Conservation (phyloP, 2,888 invertebrate genomes). For the Cheilosia impressa region DNA sequence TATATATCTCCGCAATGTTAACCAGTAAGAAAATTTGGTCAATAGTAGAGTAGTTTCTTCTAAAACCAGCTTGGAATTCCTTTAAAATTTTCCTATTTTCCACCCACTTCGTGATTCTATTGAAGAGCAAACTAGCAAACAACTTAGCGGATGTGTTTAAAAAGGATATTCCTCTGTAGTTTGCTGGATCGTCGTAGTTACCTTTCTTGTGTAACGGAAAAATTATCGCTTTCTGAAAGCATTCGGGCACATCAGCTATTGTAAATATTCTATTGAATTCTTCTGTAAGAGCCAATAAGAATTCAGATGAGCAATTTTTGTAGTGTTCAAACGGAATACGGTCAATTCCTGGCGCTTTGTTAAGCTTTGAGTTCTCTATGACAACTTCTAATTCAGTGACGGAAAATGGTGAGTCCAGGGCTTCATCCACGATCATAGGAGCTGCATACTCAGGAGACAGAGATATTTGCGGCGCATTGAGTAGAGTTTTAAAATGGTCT, state of each 20-base stretch:
- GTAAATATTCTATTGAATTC: constrained; percentile 9
- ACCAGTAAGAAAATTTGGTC: constrained; percentile 1
- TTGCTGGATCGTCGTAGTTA: constrained; percentile 10
- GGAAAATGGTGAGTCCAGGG: constrained; percentile 7
- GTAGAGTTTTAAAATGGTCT: no score
- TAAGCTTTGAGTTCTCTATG: neutral
- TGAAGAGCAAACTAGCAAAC: neutral
- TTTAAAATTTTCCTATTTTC: neutral
- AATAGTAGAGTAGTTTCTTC: neutral
- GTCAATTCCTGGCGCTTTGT: constrained; percentile 4
- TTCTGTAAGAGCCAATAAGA: neutral
- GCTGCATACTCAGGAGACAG: neutral
- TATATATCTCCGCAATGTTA: neutral
- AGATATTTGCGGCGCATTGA: neutral
- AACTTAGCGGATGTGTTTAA: constrained; percentile 21
- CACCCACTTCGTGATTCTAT: neutral
- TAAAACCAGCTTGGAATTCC: constrained; percentile 7
- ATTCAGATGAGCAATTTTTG: constrained; percentile 8
- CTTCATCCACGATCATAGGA: no score
- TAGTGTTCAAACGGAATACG: constrained; percentile 10
- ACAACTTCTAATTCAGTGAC: neutral
- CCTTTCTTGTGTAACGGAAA: constrained; percentile 2
- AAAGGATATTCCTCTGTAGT: constrained; percentile 17
- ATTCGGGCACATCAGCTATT: neutral
- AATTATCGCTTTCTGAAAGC: neutral